Percentiles rank a stretch among this genome's conserved stretches.
Conservation (phyloP, 2,888 invertebrate genomes). For the Clunio marinus region DNA sequence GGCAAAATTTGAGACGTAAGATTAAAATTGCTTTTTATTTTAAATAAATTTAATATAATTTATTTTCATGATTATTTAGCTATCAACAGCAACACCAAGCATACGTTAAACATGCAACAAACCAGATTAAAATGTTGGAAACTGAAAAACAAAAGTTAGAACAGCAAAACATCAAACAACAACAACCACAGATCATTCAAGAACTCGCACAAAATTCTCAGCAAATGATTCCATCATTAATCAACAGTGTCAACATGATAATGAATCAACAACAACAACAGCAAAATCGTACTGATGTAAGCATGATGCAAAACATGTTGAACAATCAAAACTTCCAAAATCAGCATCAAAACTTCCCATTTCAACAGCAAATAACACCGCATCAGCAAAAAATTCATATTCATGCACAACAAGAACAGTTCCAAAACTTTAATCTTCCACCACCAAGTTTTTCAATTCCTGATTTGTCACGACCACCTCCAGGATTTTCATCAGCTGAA, state of each 20-base stretch:
- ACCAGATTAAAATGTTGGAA: conserved; percentile 80
- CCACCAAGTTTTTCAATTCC: conserved; percentile 63
- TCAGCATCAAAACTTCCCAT: not conserved
- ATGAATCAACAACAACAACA: conserved; percentile 38
- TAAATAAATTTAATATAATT: not conserved
- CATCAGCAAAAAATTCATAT: conserved; percentile 49
- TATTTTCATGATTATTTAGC: conserved; percentile 49
- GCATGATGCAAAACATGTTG: conserved; percentile 43
- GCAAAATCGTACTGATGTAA: conserved; percentile 40
- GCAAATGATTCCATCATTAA: conserved; percentile 38
- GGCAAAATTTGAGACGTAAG: conserved; percentile 71
- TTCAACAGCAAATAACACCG: conserved; percentile 42
- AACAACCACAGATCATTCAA: conserved; percentile 35
- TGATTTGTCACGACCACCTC: conserved; percentile 82
- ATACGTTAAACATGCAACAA: conserved; percentile 85
- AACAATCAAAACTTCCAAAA: conserved; percentile 45
- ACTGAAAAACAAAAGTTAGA: conserved; percentile 67
- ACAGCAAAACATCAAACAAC: conserved; percentile 44
- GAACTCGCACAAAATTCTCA: conserved; percentile 39
- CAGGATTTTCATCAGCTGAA: conserved; percentile 60
- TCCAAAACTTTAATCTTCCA: conserved; percentile 53
- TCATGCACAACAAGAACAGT: conserved; percentile 45
- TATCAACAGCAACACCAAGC: conserved; percentile 94
- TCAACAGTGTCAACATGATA: conserved; percentile 40
- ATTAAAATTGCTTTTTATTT: conserved; percentile 40